A percentile compares a stretch with the other conserved stretches of the same genome.
These are phyloP conservation scores for Apodemia hepburni DNA, from an alignment of 2,888 invertebrate genomes.

Conservation along the genomic window DNA sequence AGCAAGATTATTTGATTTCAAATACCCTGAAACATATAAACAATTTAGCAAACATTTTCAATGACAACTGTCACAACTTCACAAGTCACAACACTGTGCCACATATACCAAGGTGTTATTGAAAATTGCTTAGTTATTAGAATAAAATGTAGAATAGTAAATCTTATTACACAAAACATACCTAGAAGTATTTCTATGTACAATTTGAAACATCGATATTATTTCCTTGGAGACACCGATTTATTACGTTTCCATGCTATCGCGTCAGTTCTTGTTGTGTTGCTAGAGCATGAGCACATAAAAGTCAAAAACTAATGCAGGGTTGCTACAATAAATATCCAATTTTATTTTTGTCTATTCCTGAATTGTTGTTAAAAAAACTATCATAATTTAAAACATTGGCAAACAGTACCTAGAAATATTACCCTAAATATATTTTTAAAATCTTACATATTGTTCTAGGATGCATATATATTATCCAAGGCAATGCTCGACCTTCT, in stretches of 20 bases:
- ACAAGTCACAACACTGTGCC: constrained; percentile 76
- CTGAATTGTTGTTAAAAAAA: neutral
- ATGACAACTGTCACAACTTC: constrained; percentile 77
- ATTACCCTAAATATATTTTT: too few relatives aligned
- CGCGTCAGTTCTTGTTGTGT: constrained; percentile 49
- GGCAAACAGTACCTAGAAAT: too few relatives aligned
- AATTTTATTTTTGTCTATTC: constrained; percentile 5
- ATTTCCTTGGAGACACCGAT: constrained; percentile 78
- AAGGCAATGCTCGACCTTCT: too few relatives aligned
- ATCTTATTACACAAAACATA: constrained; percentile 34
- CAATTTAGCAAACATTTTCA: constrained; percentile 59
- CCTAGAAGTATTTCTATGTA: constrained; percentile 41
- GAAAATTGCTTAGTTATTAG: constrained; percentile 25
- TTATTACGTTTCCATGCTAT: constrained; percentile 63
- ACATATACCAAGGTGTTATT: constrained; percentile 50
- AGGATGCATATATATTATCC: too few relatives aligned
- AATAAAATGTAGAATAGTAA: constrained; percentile 18
- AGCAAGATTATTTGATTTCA: constrained; percentile 32
- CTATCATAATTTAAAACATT: too few relatives aligned
- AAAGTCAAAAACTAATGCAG: neutral
- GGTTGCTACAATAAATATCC: neutral
- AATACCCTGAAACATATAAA: constrained; percentile 71
- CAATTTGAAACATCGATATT: constrained; percentile 63
- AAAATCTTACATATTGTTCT: too few relatives aligned
- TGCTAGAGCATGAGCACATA: constrained; percentile 34